phyloP scores from a whole-genome alignment of 2,888 invertebrate genomes.

The Hyalella azteca region DNA sequence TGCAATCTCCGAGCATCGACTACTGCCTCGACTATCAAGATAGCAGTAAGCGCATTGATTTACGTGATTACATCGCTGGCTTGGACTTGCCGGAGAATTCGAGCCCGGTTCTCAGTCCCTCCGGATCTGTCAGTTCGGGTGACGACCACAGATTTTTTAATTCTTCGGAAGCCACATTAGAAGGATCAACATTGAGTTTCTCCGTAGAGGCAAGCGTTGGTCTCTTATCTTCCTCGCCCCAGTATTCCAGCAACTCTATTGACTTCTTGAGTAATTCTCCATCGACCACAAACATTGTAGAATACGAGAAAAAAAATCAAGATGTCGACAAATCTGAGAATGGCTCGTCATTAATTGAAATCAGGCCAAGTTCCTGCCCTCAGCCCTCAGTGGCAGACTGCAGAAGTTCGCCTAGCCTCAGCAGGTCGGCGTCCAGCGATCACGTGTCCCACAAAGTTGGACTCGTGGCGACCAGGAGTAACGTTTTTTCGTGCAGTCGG shows the following conservation, averaged over 20 bases:
- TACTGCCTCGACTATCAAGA: not conserved
- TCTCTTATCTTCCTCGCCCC: not conserved
- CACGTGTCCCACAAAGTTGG: not conserved
- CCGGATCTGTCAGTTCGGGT: not conserved
- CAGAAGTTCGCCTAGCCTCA: not conserved
- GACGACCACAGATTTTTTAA: not conserved
- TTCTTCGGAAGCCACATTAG: not conserved
- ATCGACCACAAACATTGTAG: not conserved
- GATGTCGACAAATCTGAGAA: not conserved
- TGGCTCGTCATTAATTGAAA: not conserved
- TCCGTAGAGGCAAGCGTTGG: not conserved
- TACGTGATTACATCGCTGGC: not conserved
- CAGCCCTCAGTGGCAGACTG: not conserved
- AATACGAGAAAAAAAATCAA: not conserved
- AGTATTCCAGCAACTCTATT: not conserved
- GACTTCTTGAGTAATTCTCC: not conserved
- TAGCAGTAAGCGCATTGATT: conserved; percentile 1
- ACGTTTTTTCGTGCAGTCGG: conserved; percentile 13
- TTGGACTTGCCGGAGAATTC: not conserved
- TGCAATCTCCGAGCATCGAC: not conserved
- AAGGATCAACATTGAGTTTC: not conserved
- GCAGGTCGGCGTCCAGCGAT: not conserved
- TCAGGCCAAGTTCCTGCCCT: not conserved
- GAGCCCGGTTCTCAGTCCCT: not conserved
- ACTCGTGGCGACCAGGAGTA: not conserved